phyloP scores from a whole-genome alignment of 2,888 invertebrate genomes.

The Ramazzottius varieornatus region DNA sequence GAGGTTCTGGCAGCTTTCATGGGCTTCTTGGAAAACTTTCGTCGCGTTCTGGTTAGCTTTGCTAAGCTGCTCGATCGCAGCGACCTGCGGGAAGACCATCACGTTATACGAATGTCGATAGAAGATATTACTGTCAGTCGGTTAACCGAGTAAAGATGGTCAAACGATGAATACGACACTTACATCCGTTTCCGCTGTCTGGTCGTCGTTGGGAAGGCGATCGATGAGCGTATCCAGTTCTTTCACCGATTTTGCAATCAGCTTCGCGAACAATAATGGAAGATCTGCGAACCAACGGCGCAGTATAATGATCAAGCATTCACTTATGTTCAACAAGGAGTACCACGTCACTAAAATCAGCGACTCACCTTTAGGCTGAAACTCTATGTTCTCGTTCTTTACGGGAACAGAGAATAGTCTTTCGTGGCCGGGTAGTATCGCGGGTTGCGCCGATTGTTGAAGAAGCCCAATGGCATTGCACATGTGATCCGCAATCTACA shows the following conservation, averaged over 20 bases:
- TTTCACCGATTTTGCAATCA: not conserved
- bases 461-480: not conserved
- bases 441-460: not conserved
- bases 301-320: no score
- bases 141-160: no score
- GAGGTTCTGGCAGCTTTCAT: constrained; percentile 55
- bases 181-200: not conserved
- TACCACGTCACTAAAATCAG: no score
- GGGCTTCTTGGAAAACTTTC: constrained; percentile 51
- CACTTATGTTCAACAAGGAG: no score
- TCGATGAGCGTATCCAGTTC: not conserved
- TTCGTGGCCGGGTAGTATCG: not conserved
- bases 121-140: no score
- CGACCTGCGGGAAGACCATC: not conserved
- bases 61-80: constrained; percentile 33
- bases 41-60: constrained; percentile 76
- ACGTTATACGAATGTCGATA: not conserved
- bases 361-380: not conserved
- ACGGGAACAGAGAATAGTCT: not conserved
- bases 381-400: not conserved
- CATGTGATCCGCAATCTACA: not conserved
- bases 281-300: not conserved
- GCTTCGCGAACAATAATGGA: not conserved
- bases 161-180: not conserved
- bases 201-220: not conserved